Base-by-base conservation (phyloP, 30 jellyfish, hydroid and myxozoan genomes). In the Hydractinia echinata region DNA sequence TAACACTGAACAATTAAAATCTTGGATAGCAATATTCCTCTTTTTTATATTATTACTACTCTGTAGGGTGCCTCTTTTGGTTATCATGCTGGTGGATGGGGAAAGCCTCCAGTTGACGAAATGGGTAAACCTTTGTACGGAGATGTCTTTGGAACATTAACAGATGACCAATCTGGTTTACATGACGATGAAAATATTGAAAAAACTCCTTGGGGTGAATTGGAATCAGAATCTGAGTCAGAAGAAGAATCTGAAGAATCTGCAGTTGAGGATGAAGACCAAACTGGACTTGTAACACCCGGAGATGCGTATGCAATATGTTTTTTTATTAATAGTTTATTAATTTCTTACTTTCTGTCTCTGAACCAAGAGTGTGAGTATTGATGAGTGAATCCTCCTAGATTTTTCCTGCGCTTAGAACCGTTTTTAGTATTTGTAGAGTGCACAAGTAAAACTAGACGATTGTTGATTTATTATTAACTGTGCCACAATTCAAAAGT, bases 1-100 rank as follows among this genome's bases (percentile, higher is more conserved):
- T 30, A 30, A 30, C 44, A 30, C 44, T 30, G 44, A 30, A 30
- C 44, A 30, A 30, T 30, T 30, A 30, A 30, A 30, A 30, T 30
- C 44, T 30, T 30, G 44, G 44, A 30, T 30, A 30, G 44, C 44
- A 30, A 30, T 30, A 30, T 30, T 30, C 44, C 44, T 30, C 44
- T 30, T 30, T 30, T 30, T 30, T 30, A 30, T 30, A 51, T 64
- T 64, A n/a, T 64, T 51, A 64, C 19, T 13, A 7, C 21, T 80
- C 10, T 80, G 3, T 54, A 95, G 99, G 99, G 99, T 7, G 98
- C 99, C 51, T 79, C 98, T 21, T 95, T 95, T 88, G 99, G 99
- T 6, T 95, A 95, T 51, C 99, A 95, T 82, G 98, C 98, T 49
- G 99, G 99, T 48, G 99, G 99, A 6, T 95, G 99, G 99, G 99